Evolutionary conservation across 2,113 vertebrate genomes (phyloP).

Genomic region (Axis porcinus): DNA sequence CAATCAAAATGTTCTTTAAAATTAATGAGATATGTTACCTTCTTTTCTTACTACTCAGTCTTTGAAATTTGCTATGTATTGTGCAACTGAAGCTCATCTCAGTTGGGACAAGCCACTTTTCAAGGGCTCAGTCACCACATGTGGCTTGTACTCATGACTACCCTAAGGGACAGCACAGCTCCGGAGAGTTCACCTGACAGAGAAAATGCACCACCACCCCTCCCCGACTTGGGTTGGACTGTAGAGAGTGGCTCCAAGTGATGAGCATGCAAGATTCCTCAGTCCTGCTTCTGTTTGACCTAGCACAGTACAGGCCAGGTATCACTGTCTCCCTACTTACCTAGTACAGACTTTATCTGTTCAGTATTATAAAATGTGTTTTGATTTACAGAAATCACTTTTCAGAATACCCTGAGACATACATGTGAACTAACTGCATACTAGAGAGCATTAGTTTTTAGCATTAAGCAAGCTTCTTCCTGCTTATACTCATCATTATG

Average conservation of each 20-base stretch:
- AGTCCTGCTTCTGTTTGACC: background rate
- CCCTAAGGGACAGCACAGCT: background rate
- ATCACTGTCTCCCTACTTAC: background rate
- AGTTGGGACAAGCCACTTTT: background rate
- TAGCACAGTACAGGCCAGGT: background rate
- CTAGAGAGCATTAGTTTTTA: background rate
- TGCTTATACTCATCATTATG: background rate
- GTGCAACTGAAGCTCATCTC: background rate
- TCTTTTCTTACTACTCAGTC: background rate
- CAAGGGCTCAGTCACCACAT: background rate
- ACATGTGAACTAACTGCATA: background rate
- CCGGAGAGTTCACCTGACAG: background rate
- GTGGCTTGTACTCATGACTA: background rate
- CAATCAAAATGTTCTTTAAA: background rate
- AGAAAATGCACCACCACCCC: background rate
- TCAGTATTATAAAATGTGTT: background rate
- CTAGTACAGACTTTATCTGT: background rate
- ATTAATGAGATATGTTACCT: background rate
- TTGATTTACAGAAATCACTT: background rate
- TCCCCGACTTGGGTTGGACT: background rate
- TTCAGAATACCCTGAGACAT: background rate
- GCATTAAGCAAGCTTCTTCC: background rate
- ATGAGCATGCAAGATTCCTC: background rate
- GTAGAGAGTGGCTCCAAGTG: background rate
- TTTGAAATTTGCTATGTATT: background rate